Evolutionary conservation across 2,888 invertebrate species (phyloP).

Genomic region (Drosophila atripex): DNA sequence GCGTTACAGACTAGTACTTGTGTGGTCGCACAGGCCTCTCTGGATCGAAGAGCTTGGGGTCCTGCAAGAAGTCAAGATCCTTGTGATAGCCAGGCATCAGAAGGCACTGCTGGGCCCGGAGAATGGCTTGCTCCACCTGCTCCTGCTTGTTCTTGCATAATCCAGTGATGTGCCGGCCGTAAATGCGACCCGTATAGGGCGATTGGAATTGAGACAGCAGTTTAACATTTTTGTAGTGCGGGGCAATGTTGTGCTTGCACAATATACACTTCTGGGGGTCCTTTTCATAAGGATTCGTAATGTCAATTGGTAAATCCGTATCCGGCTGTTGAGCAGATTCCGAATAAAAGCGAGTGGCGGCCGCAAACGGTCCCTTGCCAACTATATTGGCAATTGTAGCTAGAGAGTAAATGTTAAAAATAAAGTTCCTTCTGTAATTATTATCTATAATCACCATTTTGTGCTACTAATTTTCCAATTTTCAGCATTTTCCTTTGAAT

Average conservation of each 20-base stretch:
- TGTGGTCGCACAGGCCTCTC: slow-evolving; percentile 92
- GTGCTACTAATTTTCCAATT: slow-evolving; percentile 51
- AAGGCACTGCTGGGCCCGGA: slow-evolving; percentile 90
- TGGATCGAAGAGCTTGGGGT: slow-evolving; percentile 96
- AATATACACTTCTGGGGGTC: slow-evolving; percentile 90
- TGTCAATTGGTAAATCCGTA: slow-evolving; percentile 84
- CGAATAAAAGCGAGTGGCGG: slow-evolving; percentile 40
- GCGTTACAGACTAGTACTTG: slow-evolving; percentile 86
- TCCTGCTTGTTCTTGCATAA: slow-evolving; percentile 93
- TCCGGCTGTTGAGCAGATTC: slow-evolving; percentile 35
- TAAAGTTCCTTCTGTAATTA: background rate
- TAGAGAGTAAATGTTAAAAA: background rate
- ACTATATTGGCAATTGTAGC: slow-evolving; percentile 43
- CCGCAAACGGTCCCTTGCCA: slow-evolving; percentile 19
- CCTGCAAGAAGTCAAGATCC: slow-evolving; percentile 90
- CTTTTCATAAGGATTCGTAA: slow-evolving; percentile 92
- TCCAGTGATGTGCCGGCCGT: slow-evolving; percentile 96
- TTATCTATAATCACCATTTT: slow-evolving; percentile 60
- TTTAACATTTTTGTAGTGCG: slow-evolving; percentile 95
- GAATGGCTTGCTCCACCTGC: slow-evolving; percentile 89
- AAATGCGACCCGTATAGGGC: slow-evolving; percentile 95
- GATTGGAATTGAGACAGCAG: slow-evolving; percentile 98
- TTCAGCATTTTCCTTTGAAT: slow-evolving; percentile 60
- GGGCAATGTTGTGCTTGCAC: slow-evolving; percentile 91
- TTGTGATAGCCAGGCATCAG: slow-evolving; percentile 94